Evolutionary conservation across 2,113 vertebrate genomes (phyloP).

Genomic region (Callospermophilus lateralis): DNA sequence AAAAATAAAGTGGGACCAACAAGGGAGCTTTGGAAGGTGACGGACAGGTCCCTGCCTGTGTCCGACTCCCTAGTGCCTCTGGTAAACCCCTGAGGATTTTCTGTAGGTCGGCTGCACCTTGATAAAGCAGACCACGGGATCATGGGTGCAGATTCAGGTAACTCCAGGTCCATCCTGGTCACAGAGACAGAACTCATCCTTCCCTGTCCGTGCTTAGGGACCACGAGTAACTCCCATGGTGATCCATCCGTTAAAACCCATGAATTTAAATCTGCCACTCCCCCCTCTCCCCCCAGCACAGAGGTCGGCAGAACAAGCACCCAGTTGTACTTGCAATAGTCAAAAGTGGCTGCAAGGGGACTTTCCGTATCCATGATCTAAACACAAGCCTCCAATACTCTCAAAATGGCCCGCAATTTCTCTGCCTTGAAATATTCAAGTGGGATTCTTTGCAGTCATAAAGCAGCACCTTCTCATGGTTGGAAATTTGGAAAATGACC

Average conservation of each 20-base stretch:
- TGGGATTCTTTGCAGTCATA: not conserved
- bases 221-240: not conserved
- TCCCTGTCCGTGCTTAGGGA: not conserved
- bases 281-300: not conserved
- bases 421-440: constrained; percentile 14
- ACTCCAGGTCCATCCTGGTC: rapidly evolving
- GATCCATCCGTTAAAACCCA: not conserved
- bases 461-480: not conserved
- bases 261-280: not conserved
- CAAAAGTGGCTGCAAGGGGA: not conserved
- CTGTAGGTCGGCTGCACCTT: not conserved
- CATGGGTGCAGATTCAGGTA: not conserved
- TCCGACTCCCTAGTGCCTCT: not conserved
- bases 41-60: not conserved
- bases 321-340: not conserved
- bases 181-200: not conserved
- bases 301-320: not conserved
- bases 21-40: not conserved
- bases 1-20: not conserved
- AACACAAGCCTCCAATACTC: not conserved
- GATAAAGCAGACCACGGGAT: not conserved
- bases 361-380: not conserved
- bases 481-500: constrained; percentile 29
- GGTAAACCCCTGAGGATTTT: not conserved
- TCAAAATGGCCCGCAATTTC: not conserved